Evolutionary conservation across 2,888 invertebrate genomes (phyloP).

Genomic region (Melieria crassipennis): DNA sequence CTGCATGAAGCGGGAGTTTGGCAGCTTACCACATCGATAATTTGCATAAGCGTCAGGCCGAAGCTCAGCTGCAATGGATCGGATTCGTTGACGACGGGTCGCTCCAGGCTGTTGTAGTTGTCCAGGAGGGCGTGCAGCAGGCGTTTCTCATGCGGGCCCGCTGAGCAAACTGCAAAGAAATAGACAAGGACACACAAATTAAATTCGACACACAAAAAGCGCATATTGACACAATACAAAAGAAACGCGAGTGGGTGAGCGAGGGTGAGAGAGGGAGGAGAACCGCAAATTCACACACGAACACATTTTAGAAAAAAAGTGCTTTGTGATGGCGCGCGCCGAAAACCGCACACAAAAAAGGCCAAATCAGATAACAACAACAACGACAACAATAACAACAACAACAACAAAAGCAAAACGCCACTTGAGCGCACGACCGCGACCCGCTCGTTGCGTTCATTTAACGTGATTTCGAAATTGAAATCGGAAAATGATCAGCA

Average conservation of each 20-base stretch:
- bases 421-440: too few relatives aligned
- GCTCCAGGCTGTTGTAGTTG: conserved; percentile 92
- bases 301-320: too few relatives aligned
- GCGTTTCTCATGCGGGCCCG: conserved; percentile 91
- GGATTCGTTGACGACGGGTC: conserved; percentile 95
- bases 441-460: too few relatives aligned
- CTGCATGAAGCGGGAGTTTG: too few relatives aligned
- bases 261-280: too few relatives aligned
- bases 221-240: not conserved
- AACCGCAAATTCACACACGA: too few relatives aligned
- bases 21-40: conserved; percentile 91
- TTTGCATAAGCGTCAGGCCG: conserved; percentile 96
- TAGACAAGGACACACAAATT: not conserved
- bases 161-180: conserved; percentile 75
- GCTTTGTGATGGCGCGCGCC: too few relatives aligned
- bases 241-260: too few relatives aligned
- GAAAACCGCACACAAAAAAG: too few relatives aligned
- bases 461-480: conserved; percentile 24
- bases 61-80: conserved; percentile 94
- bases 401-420: too few relatives aligned
- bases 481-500: conserved; percentile 22
- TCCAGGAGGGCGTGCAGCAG: conserved; percentile 89
- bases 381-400: too few relatives aligned
- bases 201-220: not conserved
- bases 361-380: too few relatives aligned